A percentile compares a stretch with the other conserved stretches of the same genome.
These are phyloP conservation scores for Apoderus coryli DNA, from an alignment of 2,888 invertebrate species.

Conservation along the genomic window DNA sequence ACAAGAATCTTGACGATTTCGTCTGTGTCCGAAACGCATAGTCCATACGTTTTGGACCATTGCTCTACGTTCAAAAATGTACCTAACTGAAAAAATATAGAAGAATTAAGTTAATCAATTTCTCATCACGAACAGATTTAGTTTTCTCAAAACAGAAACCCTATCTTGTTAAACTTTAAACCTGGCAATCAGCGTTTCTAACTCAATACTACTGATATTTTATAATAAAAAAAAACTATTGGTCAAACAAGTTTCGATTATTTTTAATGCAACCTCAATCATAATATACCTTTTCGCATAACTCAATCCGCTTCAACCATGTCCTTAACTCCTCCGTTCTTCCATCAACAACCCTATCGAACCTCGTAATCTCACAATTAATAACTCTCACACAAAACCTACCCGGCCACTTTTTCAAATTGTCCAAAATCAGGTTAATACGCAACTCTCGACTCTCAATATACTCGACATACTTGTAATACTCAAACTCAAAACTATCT, in stretches of 20 bases:
- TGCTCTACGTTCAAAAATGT: constrained; percentile 38
- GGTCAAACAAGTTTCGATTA: too few relatives aligned
- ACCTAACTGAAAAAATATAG: constrained; percentile 35
- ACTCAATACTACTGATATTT: too few relatives aligned
- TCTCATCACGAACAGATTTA: too few relatives aligned
- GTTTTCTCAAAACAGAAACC: too few relatives aligned
- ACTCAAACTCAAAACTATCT: constrained; percentile 34
- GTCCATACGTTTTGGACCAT: constrained; percentile 46
- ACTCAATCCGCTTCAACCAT: constrained; percentile 45
- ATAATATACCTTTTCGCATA: constrained; percentile 50
- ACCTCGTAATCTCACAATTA: constrained; percentile 36
- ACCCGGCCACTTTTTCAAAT: constrained; percentile 41
- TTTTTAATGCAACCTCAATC: too few relatives aligned
- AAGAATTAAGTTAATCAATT: constrained; percentile 6
- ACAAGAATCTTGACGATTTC: constrained; percentile 22
- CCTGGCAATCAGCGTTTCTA: too few relatives aligned
- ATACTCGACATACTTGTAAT: constrained; percentile 38
- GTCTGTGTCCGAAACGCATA: constrained; percentile 38
- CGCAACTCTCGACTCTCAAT: constrained; percentile 38
- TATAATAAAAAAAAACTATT: too few relatives aligned
- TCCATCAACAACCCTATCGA: constrained; percentile 22
- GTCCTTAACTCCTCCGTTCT: constrained; percentile 33
- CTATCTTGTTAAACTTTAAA: too few relatives aligned
- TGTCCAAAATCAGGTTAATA: constrained; percentile 37
- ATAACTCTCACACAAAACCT: constrained; percentile 40